These are phyloP conservation scores for Pocillopora verrucosa DNA, from an alignment of 64 coral and sea anemone species.

Conservation along the genomic window DNA sequence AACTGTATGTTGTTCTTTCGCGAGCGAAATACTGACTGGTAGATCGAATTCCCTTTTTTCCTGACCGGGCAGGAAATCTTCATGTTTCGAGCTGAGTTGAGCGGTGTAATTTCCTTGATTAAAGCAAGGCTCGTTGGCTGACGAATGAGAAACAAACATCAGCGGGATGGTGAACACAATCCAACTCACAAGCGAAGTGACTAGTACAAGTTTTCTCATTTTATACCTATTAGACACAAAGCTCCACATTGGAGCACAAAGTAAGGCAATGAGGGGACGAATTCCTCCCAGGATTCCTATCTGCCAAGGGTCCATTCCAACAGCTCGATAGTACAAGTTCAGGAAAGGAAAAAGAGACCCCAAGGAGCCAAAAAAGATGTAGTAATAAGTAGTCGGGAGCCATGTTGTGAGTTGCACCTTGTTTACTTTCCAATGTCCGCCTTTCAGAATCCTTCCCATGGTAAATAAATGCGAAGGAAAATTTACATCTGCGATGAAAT, in stretches of 20 bases:
- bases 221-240: conserved; percentile 69
- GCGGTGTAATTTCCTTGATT: conserved; percentile 37
- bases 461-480: neutral
- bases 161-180: conserved; percentile 71
- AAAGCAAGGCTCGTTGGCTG: neutral
- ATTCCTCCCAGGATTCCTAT: conserved; percentile 88
- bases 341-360: conserved; percentile 80
- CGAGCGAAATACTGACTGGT: neutral
- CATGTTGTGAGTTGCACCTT: conserved; percentile 66
- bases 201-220: conserved; percentile 65
- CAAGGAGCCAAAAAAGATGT: conserved; percentile 80
- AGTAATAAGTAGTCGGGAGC: conserved; percentile 79
- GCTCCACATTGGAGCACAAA: conserved; percentile 83
- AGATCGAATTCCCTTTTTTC: neutral
- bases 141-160: conserved; percentile 44
- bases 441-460: conserved; percentile 19
- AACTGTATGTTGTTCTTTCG: neutral
- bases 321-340: conserved; percentile 72
- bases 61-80: neutral
- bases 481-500: neutral
- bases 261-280: conserved; percentile 67
- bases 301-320: conserved; percentile 82
- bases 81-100: conserved; percentile 2
- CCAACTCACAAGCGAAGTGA: conserved; percentile 68
- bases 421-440: conserved; percentile 69